A percentile compares a stretch with the other conserved stretches of the same genome.
phyloP scores from a whole-genome alignment of 2,888 invertebrate genomes.

The Taenaris catops region DNA sequence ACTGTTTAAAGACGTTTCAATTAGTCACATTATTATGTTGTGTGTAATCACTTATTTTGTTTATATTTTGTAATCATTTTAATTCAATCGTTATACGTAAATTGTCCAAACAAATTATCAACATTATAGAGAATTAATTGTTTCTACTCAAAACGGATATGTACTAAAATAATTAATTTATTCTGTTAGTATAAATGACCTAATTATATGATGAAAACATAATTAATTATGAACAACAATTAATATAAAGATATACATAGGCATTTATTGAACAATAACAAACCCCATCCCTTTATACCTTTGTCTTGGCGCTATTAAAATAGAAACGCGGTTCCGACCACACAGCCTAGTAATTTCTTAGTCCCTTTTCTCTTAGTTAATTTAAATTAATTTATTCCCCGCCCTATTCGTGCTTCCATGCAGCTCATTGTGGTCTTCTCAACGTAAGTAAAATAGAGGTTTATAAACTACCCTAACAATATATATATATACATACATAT shows the following conservation, averaged over 20 bases:
- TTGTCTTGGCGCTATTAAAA: conserved; percentile 62
- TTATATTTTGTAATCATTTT: too few relatives aligned
- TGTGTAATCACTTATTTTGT: too few relatives aligned
- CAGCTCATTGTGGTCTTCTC: conserved; percentile 39
- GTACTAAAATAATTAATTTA: too few relatives aligned
- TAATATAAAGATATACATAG: conserved; percentile 17
- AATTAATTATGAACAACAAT: background rate
- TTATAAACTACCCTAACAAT: conserved; percentile 9
- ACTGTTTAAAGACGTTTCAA: too few relatives aligned
- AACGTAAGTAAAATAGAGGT: conserved; percentile 10
- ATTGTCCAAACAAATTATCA: too few relatives aligned
- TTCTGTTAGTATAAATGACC: background rate
- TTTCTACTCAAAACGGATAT: too few relatives aligned
- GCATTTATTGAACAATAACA: conserved; percentile 44
- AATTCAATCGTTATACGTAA: too few relatives aligned
- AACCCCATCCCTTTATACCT: conserved; percentile 59
- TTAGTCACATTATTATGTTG: too few relatives aligned
- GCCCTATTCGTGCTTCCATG: conserved; percentile 41
- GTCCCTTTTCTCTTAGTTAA: conserved; percentile 65
- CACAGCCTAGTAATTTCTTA: conserved; percentile 54
- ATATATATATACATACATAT: conserved; percentile 6
- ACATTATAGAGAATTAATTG: too few relatives aligned
- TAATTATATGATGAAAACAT: background rate
- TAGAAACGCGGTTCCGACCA: conserved; percentile 55
- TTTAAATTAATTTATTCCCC: conserved; percentile 70